Percentiles rank a stretch among this genome's conserved stretches.
Evolutionary conservation across 35 echinoderm and acorn worm species (phyloP).

Genomic region (Stichopus chloronotus): DNA sequence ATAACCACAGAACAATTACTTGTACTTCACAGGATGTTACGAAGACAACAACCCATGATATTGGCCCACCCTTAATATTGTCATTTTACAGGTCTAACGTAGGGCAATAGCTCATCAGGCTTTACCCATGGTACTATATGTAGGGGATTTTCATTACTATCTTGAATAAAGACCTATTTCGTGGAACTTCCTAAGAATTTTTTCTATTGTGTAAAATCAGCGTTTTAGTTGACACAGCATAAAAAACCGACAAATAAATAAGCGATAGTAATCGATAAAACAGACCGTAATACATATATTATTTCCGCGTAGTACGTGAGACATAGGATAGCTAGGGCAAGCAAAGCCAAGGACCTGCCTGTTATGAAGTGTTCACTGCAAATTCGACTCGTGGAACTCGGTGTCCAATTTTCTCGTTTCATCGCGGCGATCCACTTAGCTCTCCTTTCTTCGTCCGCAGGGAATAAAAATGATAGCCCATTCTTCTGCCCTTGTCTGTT

Average conservation of each 20-base stretch:
- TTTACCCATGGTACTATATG: neutral
- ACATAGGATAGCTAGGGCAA: neutral
- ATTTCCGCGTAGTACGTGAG: neutral
- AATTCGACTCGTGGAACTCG: neutral
- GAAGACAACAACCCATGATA: neutral
- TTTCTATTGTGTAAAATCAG: neutral
- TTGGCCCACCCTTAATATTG: neutral
- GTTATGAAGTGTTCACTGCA: conserved; percentile 3
- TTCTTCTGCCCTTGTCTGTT: neutral
- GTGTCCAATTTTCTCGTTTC: conserved; percentile 6
- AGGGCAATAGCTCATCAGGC: conserved; percentile 14
- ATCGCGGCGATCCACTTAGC: conserved; percentile 4
- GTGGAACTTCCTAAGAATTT: neutral
- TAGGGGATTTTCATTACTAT: neutral
- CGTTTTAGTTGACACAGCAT: neutral
- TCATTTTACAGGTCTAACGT: neutral
- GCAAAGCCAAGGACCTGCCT: too few relatives aligned
- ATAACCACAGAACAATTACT: neutral
- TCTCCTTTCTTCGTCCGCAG: neutral
- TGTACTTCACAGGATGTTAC: conserved; percentile 1
- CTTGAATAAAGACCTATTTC: neutral
- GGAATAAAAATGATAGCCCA: neutral
- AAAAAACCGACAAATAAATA: neutral
- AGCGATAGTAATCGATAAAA: neutral
- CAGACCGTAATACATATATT: neutral